Evolutionary conservation across 2,888 invertebrate genomes (phyloP), one percentile per base, ranked within the genome.

Genomic region (Zygothrica quintamaculata): DNA sequence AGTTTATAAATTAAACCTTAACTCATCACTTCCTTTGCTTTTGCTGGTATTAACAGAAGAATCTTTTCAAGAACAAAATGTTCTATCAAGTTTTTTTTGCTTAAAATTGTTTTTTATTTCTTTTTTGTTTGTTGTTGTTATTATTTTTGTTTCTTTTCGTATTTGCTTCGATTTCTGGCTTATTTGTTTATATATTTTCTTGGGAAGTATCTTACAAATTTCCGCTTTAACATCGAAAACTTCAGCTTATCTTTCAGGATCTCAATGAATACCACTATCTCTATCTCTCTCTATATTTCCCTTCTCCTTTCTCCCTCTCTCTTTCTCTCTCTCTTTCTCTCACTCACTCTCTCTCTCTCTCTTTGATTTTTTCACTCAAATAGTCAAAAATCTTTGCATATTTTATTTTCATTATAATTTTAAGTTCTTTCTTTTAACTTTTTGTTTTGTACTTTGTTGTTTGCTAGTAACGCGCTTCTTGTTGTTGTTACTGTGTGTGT

Each of bases 401-500:
- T 55, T 59, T 69, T 65, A 73, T 65, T 69, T 73, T 61, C 55
- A 74, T 69, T 69, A 74, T 69, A 69, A 69, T 65, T 44, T 73
- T 53, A 42, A 94, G 90, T 89, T 44, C 44, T 48, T 56, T 37
- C 33, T 29, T 34, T 31, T 12, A 18, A 29, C 11, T 43, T 7
- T 52, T 96, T 12, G 44, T 15, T 18, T 12, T 37, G 31, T 29
- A 22, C 36, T 55, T 34, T 57, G 37, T 31, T 13, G 5, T 39
- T 47, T 40, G 40, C 51, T 53, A n/a, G n/a, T n/a, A n/a, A n/a
- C n/a, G n/a, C n/a, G n/a, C n/a, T n/a, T n/a, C n/a, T n/a, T n/a
- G n/a, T n/a, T n/a, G n/a, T n/a, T n/a, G n/a, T n/a, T n/a, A n/a
- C n/a, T n/a, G n/a, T n/a, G n/a, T n/a, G n/a, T n/a, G n/a, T n/a